A percentile compares a stretch with the other conserved stretches of the same genome.
phyloP scores from a whole-genome alignment of 2,113 vertebrate species.

The Bostrychus sinensis region DNA sequence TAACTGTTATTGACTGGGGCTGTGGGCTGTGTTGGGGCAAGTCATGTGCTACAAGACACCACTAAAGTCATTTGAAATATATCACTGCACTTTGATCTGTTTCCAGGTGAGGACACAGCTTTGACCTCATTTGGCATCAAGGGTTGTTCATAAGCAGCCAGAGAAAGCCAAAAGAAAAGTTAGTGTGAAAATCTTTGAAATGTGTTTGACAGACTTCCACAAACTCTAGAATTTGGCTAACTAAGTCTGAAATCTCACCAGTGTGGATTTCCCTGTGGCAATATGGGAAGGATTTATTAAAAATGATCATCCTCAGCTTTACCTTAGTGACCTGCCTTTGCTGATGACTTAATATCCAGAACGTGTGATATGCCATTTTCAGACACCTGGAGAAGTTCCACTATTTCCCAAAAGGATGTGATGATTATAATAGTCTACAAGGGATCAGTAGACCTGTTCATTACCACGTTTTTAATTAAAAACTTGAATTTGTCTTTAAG shows the following conservation, averaged over 20 bases:
- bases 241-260: conserved; percentile 34
- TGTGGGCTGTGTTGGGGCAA: conserved; percentile 19
- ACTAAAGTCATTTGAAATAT: conserved; percentile 42
- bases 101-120: conserved; percentile 48
- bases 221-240: conserved; percentile 11
- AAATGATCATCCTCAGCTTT: conserved; percentile 43
- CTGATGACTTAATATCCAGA: conserved; percentile 27
- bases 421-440: no score
- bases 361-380: conserved; percentile 15
- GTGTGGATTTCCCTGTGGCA: conserved; percentile 14
- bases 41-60: conserved; percentile 33
- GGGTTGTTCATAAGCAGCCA: conserved; percentile 23
- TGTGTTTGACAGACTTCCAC: conserved; percentile 17
- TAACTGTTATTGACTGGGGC: conserved; percentile 31
- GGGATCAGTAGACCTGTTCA: no score
- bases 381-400: conserved; percentile 6
- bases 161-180: no score
- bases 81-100: conserved; percentile 28
- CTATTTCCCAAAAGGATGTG: conserved; percentile 1
- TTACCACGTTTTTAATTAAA: no score
- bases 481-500: no score
- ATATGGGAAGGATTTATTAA: no score
- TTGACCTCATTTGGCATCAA: conserved; percentile 54
- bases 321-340: conserved; percentile 34
- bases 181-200: conserved; percentile 23